Conservation (phyloP, 1,140 invertebrate genomes). For the Mycetomoellerius zeteki region DNA sequence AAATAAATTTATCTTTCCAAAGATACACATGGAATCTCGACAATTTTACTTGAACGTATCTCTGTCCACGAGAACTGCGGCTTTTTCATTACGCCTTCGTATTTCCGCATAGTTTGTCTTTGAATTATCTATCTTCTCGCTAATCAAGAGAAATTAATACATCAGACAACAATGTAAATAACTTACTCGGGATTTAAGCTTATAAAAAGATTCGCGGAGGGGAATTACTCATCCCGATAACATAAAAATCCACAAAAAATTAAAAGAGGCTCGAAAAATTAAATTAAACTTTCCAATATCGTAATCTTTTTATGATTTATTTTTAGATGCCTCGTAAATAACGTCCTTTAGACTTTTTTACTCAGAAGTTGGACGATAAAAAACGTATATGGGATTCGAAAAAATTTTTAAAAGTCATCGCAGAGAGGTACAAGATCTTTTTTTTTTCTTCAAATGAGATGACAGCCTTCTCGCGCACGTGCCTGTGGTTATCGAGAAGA, state of each 20-base stretch:
- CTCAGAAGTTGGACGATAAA: not conserved
- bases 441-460: conserved; percentile 70
- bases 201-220: not conserved
- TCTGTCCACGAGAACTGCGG: conserved; percentile 31
- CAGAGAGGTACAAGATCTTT: conserved; percentile 47
- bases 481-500: conserved; percentile 56
- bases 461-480: conserved; percentile 43
- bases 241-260: not conserved
- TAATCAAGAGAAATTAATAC: conserved; percentile 51
- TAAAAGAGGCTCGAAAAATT: not conserved
- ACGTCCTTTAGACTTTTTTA: not conserved
- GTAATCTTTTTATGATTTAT: not conserved
- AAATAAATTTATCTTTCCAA: conserved; percentile 65
- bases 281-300: not conserved
- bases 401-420: conserved; percentile 38
- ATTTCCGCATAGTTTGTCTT: conserved; percentile 49
- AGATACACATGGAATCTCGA: conserved; percentile 52
- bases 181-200: conserved; percentile 14
- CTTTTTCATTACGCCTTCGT: conserved; percentile 41
- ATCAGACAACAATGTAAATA: conserved; percentile 19
- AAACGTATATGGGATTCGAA: not conserved
- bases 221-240: not conserved
- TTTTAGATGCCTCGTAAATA: not conserved
- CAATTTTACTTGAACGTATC: conserved; percentile 44
- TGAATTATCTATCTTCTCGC: conserved; percentile 43